Base-by-base conservation (phyloP, 2,113 vertebrate species). In the Chiloscyllium plagiosum region DNA sequence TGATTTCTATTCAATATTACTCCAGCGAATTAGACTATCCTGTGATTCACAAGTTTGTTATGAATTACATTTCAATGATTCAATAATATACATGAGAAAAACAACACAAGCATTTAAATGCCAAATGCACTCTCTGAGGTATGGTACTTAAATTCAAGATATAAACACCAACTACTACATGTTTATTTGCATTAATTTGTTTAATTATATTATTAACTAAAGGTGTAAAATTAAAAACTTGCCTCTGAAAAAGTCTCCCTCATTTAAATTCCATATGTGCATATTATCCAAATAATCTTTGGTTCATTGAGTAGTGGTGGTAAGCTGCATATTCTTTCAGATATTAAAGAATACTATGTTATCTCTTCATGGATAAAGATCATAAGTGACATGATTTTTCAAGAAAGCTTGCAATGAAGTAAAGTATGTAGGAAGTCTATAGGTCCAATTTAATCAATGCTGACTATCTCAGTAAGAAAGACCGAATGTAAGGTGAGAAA, bases 1-100 rank as follows among this genome's bases (percentile, higher is more conserved):
- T 37, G 47, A 95, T 95, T 95, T 72, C 69, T 47, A 90, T 52
- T 69, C 70, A 72, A 72, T 29, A 52, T 94, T 94, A 94, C 42
- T 72, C 68, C 26, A 52, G 69, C 69, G 17, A 47, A 50, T 72
- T 95, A 52, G 66, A 26, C 69, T 47, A 42, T 6, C 24, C 12
- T 72, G 26, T 76, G 65, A 12, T 47, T 94, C 12, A 29, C 24
- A 47, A 26, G 37, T 8, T 72, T 52, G 70, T 72, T 50, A 72
- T 52, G 47, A 52, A 47, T 76, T 95, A 8, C 94, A 76, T 52
- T 61, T 76, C 66, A 95, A 69, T 95, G 42, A 95, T 29, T 72
- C 61, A 94, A 94, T 50, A 15, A 94, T 69, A 47, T 22, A 70
- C 70, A 65, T 65, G 22, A 68, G 61, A 42, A 94, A 94, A 37